Evolutionary conservation across 2,797 vertebrate genomes (phyloP).

Genomic region (Melanotaenia pygmaea): DNA sequence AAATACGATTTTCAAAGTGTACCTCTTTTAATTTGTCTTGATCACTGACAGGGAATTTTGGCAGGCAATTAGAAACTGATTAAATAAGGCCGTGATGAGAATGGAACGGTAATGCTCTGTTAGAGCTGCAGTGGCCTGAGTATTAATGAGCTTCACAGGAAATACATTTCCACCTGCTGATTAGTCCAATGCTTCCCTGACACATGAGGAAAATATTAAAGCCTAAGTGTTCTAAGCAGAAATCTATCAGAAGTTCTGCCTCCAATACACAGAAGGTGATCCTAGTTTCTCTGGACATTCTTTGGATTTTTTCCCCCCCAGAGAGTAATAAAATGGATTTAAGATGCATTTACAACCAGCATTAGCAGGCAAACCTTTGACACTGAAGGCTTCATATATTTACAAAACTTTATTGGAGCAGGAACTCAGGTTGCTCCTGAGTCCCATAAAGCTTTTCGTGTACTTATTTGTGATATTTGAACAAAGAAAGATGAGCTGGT

Average conservation of each 20-base stretch:
- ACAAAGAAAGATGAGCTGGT: too few relatives aligned
- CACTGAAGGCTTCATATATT: neutral
- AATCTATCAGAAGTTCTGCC: neutral
- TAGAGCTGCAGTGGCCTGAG: slow-evolving; percentile 44
- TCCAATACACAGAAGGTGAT: neutral
- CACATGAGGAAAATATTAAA: neutral
- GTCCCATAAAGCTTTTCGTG: neutral
- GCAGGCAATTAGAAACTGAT: slow-evolving; percentile 63
- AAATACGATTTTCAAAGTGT: slow-evolving; percentile 62
- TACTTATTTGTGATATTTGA: neutral
- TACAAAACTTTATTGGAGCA: neutral
- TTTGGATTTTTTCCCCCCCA: neutral
- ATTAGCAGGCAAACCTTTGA: neutral
- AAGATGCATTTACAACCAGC: neutral
- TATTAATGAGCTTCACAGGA: slow-evolving; percentile 39
- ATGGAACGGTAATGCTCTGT: slow-evolving; percentile 42
- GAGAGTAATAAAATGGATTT: neutral
- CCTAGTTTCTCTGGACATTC: neutral
- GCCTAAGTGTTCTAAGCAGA: neutral
- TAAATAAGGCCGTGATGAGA: slow-evolving; percentile 52
- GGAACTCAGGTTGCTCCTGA: neutral
- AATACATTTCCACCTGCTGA: slow-evolving; percentile 22
- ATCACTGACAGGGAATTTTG: slow-evolving; percentile 55
- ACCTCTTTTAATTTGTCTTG: slow-evolving; percentile 62
- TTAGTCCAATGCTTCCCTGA: slow-evolving; percentile 21